Percentiles rank a stretch among this genome's conserved stretches.
These are phyloP conservation scores for Parnassius apollo DNA, from an alignment of 2,888 invertebrate species.

Conservation along the genomic window DNA sequence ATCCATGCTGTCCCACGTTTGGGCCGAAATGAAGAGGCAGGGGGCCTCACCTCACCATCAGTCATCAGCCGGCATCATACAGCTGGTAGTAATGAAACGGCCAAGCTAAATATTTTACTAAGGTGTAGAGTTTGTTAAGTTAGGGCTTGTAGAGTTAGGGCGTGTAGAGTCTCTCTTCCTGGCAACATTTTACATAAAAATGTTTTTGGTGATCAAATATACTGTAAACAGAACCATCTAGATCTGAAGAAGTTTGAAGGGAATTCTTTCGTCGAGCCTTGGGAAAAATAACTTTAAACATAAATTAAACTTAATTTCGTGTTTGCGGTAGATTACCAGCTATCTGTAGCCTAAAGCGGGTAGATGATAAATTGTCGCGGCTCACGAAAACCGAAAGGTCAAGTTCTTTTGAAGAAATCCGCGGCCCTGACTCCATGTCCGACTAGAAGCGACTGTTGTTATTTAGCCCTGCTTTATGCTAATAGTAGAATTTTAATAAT, in stretches of 20 bases:
- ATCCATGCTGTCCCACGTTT: no score
- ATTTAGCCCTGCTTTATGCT: slow-evolving; percentile 11
- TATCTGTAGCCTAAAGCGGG: slow-evolving; percentile 31
- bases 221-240: no score
- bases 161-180: no score
- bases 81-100: no score
- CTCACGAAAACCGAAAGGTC: slow-evolving; percentile 62
- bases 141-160: no score
- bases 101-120: no score
- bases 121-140: no score
- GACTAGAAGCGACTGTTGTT: slow-evolving; percentile 22
- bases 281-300: slow-evolving; percentile 8
- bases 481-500: slow-evolving; percentile 5
- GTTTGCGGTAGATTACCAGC: slow-evolving; percentile 23
- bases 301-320: slow-evolving; percentile 25
- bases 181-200: no score
- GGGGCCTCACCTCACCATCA: no score
- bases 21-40: no score
- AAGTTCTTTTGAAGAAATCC: slow-evolving; percentile 41
- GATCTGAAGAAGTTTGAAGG: neutral
- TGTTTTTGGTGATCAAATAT: no score
- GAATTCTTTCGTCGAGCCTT: slow-evolving; percentile 2
- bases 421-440: slow-evolving; percentile 7
- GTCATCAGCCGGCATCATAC: no score
- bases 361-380: slow-evolving; percentile 52